A percentile compares a stretch with the other conserved stretches of the same genome.
These are phyloP conservation scores for Blastomussa wellsi DNA, from an alignment of 92 coral and sea anemone species.

Conservation along the genomic window DNA sequence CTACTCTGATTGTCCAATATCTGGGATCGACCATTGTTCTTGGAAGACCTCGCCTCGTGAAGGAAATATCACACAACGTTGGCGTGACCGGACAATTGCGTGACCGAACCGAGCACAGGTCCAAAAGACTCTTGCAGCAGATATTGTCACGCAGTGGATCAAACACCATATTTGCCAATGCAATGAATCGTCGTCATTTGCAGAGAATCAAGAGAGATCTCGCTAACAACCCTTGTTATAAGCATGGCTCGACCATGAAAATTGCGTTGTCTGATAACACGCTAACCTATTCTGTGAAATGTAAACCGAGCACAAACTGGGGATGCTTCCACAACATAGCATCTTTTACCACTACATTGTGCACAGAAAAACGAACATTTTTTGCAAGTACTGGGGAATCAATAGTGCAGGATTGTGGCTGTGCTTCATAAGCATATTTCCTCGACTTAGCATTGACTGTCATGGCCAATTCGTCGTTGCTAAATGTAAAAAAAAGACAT, in stretches of 20 bases:
- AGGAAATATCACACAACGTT: not conserved
- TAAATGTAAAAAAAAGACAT: no score
- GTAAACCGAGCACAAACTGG: not conserved
- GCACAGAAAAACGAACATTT: not conserved
- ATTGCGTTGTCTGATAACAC: not conserved
- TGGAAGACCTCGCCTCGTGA: conserved; percentile 5
- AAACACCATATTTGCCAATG: not conserved
- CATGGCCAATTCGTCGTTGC: no score
- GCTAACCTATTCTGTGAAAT: not conserved
- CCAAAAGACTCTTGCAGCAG: not conserved
- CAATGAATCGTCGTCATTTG: not conserved
- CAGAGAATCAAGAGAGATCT: conserved; percentile 23
- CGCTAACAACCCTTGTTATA: not conserved
- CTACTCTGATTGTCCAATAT: not conserved
- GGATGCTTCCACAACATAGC: not conserved
- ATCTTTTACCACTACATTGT: not conserved
- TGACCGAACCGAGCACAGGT: not conserved
- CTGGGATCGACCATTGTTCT: not conserved
- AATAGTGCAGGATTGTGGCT: not conserved
- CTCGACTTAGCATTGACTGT: not conserved
- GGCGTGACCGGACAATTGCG: not conserved
- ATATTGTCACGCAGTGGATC: not conserved
- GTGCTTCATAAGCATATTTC: conserved; percentile 14
- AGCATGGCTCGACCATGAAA: not conserved
- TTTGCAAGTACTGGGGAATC: not conserved